Evolutionary conservation across 2,797 vertebrate genomes (phyloP).

Genomic region (Tadarida brasiliensis): DNA sequence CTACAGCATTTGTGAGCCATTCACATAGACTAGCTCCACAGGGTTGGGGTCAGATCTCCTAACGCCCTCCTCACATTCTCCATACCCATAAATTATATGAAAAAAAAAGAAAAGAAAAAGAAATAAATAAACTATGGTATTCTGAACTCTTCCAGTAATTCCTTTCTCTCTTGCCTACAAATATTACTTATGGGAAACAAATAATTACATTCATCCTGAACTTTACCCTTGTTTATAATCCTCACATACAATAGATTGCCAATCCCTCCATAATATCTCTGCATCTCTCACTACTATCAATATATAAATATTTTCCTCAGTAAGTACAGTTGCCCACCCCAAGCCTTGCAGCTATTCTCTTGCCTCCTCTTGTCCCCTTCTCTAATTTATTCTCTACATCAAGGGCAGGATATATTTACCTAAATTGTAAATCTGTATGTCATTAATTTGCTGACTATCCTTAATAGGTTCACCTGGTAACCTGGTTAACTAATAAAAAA

Average conservation of each 20-base stretch:
- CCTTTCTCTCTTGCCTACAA: neutral
- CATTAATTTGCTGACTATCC: neutral
- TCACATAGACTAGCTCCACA: neutral
- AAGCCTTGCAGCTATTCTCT: neutral
- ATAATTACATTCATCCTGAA: neutral
- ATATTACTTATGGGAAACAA: neutral
- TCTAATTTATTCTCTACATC: neutral
- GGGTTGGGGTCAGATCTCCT: neutral
- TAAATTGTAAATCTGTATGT: neutral
- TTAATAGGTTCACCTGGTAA: neutral
- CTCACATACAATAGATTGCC: neutral
- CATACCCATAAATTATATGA: neutral
- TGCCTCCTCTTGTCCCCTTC: neutral
- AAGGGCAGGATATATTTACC: neutral
- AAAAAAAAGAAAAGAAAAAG: no score
- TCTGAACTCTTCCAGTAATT: neutral
- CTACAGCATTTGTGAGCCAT: neutral
- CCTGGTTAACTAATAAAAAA: neutral
- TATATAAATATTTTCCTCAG: neutral
- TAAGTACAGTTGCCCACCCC: neutral
- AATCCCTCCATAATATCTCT: neutral
- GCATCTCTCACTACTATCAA: neutral
- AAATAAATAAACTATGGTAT: neutral
- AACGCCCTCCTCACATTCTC: neutral
- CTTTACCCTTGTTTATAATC: neutral